Evolutionary conservation across 2,113 vertebrate species (phyloP), one percentile per base, ranked within the genome.

Genomic region (Seriola aureovittata): DNA sequence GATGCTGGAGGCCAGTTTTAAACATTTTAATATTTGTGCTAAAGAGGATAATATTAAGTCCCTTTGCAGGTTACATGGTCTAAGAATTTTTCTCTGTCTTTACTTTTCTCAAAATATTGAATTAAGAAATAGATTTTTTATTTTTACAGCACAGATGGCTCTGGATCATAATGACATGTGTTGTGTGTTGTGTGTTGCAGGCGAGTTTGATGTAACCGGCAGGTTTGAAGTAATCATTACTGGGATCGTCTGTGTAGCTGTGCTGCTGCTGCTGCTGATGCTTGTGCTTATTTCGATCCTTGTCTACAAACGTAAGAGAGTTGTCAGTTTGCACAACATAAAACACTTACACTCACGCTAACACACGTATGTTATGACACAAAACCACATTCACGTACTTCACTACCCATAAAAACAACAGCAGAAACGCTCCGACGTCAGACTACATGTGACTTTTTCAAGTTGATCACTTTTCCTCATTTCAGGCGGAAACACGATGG

Each of bases 251-350:
- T 52, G 21, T 36, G 59, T 25, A 2, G 38, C 4, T 16, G 46
- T 78, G 38, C 48, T 80, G 29, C 42, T 80, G 29, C 42, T 80
- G 72, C 48, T 74, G 42, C 13, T 86, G 14, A 71, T 70, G 34
- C 7, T 72, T 2, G 2, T 54, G 2, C 17, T 64, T 0, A 12
- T 23, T 44, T 16, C 42, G 8, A 68, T 89, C 40, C 1, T 65
- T 0, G 36, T 84, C 44, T 85, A 13, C 71, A 87, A 78, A 55
- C 19, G 89, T 91, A 70, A 85, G 84, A 67, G 29, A 8, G 1
- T 17, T 1, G 10, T 25, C 29, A 3, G 12, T 71, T 62, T 48
- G 1, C 12, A 16, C 2, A 4, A 2, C n/a, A 57, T 3, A 2
- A 62, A 38, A 4, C 38, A 70, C 13, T 2, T 23, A 25, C 36